Evolutionary conservation across 2,797 vertebrate genomes (phyloP), one percentile per base, ranked within the genome.

Genomic region (Vultur gryphus): DNA sequence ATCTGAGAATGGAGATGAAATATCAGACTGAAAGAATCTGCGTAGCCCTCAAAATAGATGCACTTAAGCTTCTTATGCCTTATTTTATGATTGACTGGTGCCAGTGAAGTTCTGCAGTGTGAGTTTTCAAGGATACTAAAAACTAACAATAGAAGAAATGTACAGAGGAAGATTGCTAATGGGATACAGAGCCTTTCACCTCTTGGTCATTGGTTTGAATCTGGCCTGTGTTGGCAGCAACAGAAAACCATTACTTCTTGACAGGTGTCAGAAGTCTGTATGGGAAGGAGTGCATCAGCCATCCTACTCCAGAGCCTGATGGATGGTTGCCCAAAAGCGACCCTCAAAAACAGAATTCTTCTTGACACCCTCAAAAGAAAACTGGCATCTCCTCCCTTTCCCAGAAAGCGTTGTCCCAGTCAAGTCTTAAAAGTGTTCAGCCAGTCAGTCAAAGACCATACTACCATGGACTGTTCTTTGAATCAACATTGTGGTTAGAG

Each of bases 1-100:
- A 35, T 69, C 57, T 93, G 70, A 92, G 89, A 95, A 95, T 19
- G 70, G 90, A 87, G 76, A 92, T 29, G 31, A 90, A 95, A 66
- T 61, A 97, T 76, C 92, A 95, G 84, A 76, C 57, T 81, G 65
- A 93, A 96, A 96, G 96, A 87, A 80, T 84, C 89, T 89, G 65
- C 89, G 61, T 94, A 78, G 61, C 59, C 75, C 67, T 90, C 84
- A 84, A 93, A 97, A 97, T 92, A 93, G 86, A 91, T 76, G 59
- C 79, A 93, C 72, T 95, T 96, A 89, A 96, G 96, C 72, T 93
- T 96, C 80, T 77, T 94, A 69, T 80, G 91, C 94, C 93, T 97
- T 67, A 54, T 94, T 97, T 98, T 98, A 97, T 96, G 97, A 97
- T 95, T 77, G 52, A 62, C 77, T 96, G 92, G 82, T 96, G 89